phyloP scores from a whole-genome alignment of 1,140 invertebrate species.

The Drosophila sucinea region DNA sequence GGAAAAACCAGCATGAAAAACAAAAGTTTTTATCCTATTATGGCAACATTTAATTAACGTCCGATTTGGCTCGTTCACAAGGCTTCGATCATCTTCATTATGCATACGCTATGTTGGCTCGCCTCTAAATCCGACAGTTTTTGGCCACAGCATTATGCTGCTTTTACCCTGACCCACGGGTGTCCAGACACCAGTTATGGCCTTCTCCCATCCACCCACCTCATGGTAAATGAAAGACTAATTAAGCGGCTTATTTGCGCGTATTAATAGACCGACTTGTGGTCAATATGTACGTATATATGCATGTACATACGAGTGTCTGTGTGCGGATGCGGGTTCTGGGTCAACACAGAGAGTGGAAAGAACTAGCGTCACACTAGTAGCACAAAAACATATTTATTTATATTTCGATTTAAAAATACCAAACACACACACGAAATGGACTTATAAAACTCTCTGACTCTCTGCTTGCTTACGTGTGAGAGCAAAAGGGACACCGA shows the following conservation, averaged over 20 bases:
- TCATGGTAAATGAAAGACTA: conserved; percentile 74
- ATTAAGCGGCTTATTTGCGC: conserved; percentile 79
- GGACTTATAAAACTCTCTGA: conserved; percentile 74
- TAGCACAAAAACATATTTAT: conserved; percentile 64
- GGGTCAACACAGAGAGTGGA: conserved; percentile 41
- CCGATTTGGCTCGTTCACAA: conserved; percentile 52
- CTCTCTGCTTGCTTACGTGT: conserved; percentile 67
- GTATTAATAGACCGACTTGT: conserved; percentile 78
- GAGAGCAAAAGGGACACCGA: conserved; percentile 20
- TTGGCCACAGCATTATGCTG: conserved; percentile 51
- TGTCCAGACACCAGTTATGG: neutral
- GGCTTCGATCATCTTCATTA: conserved; percentile 72
- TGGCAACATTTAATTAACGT: conserved; percentile 75
- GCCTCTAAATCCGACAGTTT: conserved; percentile 69
- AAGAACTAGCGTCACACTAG: conserved; percentile 24
- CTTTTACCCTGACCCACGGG: conserved; percentile 4
- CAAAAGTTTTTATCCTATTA: conserved; percentile 70
- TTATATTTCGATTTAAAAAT: conserved; percentile 80
- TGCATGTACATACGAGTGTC: too few species aligned
- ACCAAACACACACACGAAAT: conserved; percentile 62
- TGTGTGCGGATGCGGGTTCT: conserved; percentile 27
- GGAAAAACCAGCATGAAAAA: neutral
- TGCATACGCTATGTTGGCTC: conserved; percentile 61
- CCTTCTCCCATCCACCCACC: neutral
- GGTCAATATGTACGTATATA: conserved; percentile 41